A percentile compares a stretch with the other conserved stretches of the same genome.
Conservation (phyloP, 2,113 vertebrate genomes). For the Thryonomys swinderianus region DNA sequence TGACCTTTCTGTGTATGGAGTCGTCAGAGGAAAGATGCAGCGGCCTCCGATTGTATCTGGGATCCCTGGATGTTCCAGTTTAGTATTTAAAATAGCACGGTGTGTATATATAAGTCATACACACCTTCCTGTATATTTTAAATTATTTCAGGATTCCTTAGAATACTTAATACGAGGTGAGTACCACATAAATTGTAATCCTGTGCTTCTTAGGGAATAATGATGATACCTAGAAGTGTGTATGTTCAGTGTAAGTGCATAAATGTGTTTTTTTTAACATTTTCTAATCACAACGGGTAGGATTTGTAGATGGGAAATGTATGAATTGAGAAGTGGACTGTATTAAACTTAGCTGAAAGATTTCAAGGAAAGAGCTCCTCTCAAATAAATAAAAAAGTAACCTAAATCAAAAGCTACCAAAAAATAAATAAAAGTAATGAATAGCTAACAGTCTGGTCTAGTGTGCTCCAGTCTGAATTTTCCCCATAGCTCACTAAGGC, state of each 20-base stretch:
- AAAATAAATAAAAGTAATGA: background rate
- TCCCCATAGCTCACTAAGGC: rapidly evolving
- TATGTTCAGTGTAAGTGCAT: background rate
- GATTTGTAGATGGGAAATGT: background rate
- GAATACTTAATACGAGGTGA: background rate
- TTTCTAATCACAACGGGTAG: background rate
- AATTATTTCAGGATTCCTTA: background rate
- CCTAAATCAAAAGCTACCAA: background rate
- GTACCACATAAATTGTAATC: background rate
- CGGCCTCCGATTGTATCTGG: background rate
- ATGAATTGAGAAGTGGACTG: background rate
- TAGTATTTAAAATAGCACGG: background rate
- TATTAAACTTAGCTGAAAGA: background rate
- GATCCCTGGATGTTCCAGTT: background rate
- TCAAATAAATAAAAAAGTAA: background rate
- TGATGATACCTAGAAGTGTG: background rate
- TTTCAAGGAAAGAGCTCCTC: background rate
- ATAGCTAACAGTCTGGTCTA: background rate
- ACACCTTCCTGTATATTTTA: background rate
- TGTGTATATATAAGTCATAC: background rate
- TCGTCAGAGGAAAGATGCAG: background rate
- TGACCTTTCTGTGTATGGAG: rapidly evolving
- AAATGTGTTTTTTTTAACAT: background rate
- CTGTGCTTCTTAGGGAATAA: background rate
- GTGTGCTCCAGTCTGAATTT: background rate